Conservation (phyloP, 2,113 vertebrate genomes). For the Erpornis zantholeuca region DNA sequence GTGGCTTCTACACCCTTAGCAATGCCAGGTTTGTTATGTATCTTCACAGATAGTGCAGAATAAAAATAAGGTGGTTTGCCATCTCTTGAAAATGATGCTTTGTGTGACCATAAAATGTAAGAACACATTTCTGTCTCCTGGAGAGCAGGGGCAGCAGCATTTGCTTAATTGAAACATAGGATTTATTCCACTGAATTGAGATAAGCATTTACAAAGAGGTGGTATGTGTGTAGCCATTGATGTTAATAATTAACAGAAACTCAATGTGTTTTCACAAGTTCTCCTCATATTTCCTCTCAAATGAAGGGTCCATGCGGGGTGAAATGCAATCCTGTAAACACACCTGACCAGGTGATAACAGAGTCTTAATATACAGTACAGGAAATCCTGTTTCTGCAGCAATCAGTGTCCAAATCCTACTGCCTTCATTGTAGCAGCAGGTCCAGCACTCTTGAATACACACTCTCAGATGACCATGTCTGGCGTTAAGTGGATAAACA, state of each 20-base stretch:
- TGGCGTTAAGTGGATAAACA: neutral
- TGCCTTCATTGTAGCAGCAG: neutral
- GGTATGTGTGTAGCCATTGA: neutral
- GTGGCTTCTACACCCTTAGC: rapidly evolving
- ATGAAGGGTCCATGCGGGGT: neutral
- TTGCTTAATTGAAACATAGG: neutral
- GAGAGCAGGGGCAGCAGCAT: neutral
- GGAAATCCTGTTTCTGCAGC: neutral
- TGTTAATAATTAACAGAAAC: neutral
- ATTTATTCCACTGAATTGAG: neutral
- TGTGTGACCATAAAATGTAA: neutral
- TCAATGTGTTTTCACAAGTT: neutral
- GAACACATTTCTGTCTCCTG: neutral
- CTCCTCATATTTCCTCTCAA: neutral
- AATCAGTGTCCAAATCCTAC: neutral
- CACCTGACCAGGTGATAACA: neutral
- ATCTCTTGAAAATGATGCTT: neutral
- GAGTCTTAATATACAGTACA: neutral
- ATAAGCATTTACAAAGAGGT: neutral
- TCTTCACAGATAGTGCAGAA: neutral
- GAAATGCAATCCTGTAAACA: neutral
- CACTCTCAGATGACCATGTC: neutral
- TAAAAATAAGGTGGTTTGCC: neutral
- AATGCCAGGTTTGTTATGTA: neutral
- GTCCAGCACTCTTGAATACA: neutral